Percentiles rank a stretch among this genome's conserved stretches.
These are phyloP conservation scores for Plumapathes pennacea DNA, from an alignment of 92 coral and sea anemone genomes.

Conservation along the genomic window DNA sequence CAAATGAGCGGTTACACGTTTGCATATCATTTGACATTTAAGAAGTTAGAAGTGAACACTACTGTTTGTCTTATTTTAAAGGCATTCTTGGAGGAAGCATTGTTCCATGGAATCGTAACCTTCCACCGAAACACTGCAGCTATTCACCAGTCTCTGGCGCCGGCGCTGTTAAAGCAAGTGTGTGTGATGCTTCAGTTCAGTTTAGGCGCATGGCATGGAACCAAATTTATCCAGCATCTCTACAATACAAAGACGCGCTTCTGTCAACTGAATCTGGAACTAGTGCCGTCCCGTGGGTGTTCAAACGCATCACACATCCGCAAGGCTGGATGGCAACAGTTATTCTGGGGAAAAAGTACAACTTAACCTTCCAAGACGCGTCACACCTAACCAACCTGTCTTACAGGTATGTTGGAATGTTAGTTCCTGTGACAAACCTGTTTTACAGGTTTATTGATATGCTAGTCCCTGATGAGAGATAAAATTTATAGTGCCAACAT, in stretches of 20 bases:
- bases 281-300: constrained; percentile 65
- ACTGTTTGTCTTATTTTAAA: too few species aligned
- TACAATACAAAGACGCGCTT: constrained; percentile 56
- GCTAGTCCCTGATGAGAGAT: too few species aligned
- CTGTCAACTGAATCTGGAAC: constrained; percentile 74
- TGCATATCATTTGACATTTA: too few species aligned
- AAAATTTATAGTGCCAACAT: too few species aligned
- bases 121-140: constrained; percentile 77
- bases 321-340: constrained; percentile 84
- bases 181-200: constrained; percentile 62
- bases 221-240: constrained; percentile 57
- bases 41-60: too few species aligned
- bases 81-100: constrained; percentile 80
- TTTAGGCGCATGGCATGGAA: constrained; percentile 90
- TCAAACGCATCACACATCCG: constrained; percentile 65
- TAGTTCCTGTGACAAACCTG: too few species aligned
- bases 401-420: constrained; percentile 49
- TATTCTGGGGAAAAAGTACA: constrained; percentile 68
- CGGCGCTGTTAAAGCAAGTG: constrained; percentile 57
- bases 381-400: constrained; percentile 83
- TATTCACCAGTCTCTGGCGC: constrained; percentile 49
- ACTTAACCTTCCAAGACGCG: constrained; percentile 58
- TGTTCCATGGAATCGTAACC: constrained; percentile 79
- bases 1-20: too few species aligned
- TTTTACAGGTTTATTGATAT: too few species aligned